phyloP scores from a whole-genome alignment of 2,797 vertebrate genomes.

The Rhincodon typus region DNA sequence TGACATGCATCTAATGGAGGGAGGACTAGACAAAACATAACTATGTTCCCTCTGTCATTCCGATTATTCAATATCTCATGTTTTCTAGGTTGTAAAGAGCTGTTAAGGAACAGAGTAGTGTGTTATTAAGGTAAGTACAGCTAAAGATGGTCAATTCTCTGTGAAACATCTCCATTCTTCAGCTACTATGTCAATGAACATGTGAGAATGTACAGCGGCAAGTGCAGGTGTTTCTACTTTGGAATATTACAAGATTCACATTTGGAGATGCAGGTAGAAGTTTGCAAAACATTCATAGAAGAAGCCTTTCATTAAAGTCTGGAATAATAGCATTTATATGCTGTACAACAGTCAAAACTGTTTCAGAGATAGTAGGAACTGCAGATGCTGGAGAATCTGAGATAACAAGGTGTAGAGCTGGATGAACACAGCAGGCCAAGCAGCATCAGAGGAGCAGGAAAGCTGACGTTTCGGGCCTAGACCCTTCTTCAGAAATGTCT shows the following conservation, averaged over 20 bases:
- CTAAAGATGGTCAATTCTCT: background rate
- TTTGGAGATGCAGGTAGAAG: background rate
- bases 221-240: background rate
- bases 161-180: background rate
- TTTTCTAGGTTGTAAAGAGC: background rate
- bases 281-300: background rate
- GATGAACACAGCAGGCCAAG: too few relatives aligned
- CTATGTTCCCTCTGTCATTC: too few relatives aligned
- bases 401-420: too few relatives aligned
- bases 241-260: background rate
- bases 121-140: background rate
- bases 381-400: too few relatives aligned
- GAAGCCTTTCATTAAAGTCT: background rate
- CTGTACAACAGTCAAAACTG: background rate
- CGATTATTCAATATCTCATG: background rate
- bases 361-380: too few relatives aligned
- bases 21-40: too few relatives aligned
- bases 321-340: background rate
- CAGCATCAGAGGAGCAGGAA: too few relatives aligned
- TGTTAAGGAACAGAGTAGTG: background rate
- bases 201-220: background rate
- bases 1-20: background rate
- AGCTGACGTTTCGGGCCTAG: too few relatives aligned
- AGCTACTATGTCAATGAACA: background rate
- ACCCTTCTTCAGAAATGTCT: too few relatives aligned